A percentile compares a stretch with the other conserved stretches of the same genome.
These are phyloP conservation scores for Enteromius trimaculatus DNA, from an alignment of 2,797 vertebrate genomes.

Conservation along the genomic window DNA sequence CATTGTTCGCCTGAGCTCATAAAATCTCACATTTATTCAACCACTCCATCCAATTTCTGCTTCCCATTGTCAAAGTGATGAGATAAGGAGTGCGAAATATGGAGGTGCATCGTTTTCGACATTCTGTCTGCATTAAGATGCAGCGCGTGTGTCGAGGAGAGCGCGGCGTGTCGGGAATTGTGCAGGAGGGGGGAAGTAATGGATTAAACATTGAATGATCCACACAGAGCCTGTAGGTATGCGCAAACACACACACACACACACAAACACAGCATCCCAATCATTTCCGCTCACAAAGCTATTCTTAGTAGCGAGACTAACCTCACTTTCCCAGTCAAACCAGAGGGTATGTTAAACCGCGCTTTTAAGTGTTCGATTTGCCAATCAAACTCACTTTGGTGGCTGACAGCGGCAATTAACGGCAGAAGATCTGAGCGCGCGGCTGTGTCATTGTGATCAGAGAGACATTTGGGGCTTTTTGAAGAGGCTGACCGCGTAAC, in stretches of 20 bases:
- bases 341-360: conserved; percentile 24
- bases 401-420: conserved; percentile 65
- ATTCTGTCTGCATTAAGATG: conserved; percentile 48
- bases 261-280: conserved; percentile 56
- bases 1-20: conserved; percentile 34
- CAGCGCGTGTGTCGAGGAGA: conserved; percentile 54
- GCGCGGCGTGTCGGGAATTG: conserved; percentile 71
- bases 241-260: conserved; percentile 40
- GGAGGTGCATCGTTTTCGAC: conserved; percentile 30
- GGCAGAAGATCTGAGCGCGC: neutral
- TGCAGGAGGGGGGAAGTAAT: conserved; percentile 66
- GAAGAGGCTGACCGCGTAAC: neutral
- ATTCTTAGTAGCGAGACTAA: conserved; percentile 70
- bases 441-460: conserved; percentile 18
- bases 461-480: neutral
- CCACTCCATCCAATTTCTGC: conserved; percentile 46
- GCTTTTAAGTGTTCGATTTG: conserved; percentile 44
- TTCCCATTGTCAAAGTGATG: conserved; percentile 40
- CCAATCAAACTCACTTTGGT: conserved; percentile 62
- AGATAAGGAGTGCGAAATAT: conserved; percentile 44
- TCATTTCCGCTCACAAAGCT: conserved; percentile 64
- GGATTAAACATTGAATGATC: conserved; percentile 69
- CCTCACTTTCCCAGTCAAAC: conserved; percentile 35
- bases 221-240: conserved; percentile 60
- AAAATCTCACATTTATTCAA: conserved; percentile 32